These are phyloP conservation scores for Symphodus melops DNA, from an alignment of 2,113 vertebrate species.

Conservation along the genomic window DNA sequence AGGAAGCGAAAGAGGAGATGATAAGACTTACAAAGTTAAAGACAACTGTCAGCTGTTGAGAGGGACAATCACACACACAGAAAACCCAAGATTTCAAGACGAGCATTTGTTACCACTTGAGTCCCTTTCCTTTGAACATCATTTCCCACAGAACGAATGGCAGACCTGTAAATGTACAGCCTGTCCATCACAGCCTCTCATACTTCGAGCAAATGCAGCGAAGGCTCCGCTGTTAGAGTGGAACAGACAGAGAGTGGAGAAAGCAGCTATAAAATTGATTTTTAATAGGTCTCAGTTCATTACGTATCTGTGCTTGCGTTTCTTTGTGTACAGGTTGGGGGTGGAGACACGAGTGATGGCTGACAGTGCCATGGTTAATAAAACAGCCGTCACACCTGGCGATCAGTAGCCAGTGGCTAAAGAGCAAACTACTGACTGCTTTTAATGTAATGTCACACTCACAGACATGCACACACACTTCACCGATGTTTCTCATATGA, in stretches of 20 bases:
- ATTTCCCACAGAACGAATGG: background rate
- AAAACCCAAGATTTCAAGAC: constrained; percentile 5
- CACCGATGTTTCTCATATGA: constrained; percentile 11
- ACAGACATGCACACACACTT: background rate
- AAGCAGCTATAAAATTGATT: constrained; percentile 77
- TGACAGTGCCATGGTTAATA: constrained; percentile 11
- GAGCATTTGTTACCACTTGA: constrained; percentile 5
- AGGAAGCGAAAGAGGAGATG: constrained; percentile 21
- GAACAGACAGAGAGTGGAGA: constrained; percentile 68
- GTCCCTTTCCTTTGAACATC: background rate
- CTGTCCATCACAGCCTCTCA: constrained; percentile 35
- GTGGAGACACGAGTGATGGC: constrained; percentile 5
- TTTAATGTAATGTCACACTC: constrained; percentile 6
- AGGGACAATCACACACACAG: constrained; percentile 5
- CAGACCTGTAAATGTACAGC: constrained; percentile 49
- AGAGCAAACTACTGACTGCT: background rate
- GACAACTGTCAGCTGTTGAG: constrained; percentile 29
- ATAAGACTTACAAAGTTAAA: constrained; percentile 25
- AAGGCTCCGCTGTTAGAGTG: constrained; percentile 68
- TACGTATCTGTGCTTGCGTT: constrained; percentile 44
- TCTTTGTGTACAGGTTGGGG: constrained; percentile 9
- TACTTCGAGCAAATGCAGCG: constrained; percentile 29
- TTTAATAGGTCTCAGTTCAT: constrained; percentile 78
- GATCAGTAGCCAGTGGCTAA: background rate
- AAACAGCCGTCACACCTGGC: constrained; percentile 34